Base-by-base conservation (phyloP, 2,888 invertebrate genomes). In the Physocephala rufipes region DNA sequence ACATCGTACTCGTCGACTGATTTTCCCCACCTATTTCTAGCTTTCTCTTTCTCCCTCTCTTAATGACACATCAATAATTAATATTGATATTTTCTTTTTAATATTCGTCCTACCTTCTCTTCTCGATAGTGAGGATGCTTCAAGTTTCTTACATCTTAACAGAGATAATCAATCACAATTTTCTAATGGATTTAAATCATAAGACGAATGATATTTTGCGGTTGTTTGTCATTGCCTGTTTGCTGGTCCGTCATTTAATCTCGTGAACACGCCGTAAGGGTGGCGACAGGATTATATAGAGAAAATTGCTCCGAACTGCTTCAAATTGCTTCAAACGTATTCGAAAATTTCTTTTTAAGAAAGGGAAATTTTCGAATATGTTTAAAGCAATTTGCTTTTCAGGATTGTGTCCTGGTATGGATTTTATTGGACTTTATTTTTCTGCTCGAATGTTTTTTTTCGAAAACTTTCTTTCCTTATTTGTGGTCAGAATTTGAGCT, bases 11-110 rank as follows among this genome's bases (percentile, higher is more conserved):
- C n/a, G n/a, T n/a, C n/a, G n/a, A n/a, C n/a, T n/a, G n/a, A n/a
- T n/a, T 9, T 36, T 36, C 36, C 36, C 9, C 36, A 7, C 9
- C 36, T 9, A 7, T 9, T 24, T 2, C 28, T 12, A 49, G 5
- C 58, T 5, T 26, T 45, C 24, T 26, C 49, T 19, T 19, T n/a
- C 61, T 51, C 65, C 63, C 51, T 71, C 67, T 76, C 79, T 77
- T 81, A 82, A 81, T 82, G 82, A 80, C 82, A 83, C 80, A 79
- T 82, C 83, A 82, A 82, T 82, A 82, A 82, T 82, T 83, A 82
- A 83, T 82, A 82, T 80, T n/a, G n/a, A n/a, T n/a, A n/a, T 77
- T 70, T 30, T 70, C 63, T 58, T 43, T 47, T 63, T 55, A 55
- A 55, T 63, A 53, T 64, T 36, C 9, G 5, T 36, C 5, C 36